phyloP scores from a whole-genome alignment of 2,888 invertebrate species.

The Chloroclysta siterata region DNA sequence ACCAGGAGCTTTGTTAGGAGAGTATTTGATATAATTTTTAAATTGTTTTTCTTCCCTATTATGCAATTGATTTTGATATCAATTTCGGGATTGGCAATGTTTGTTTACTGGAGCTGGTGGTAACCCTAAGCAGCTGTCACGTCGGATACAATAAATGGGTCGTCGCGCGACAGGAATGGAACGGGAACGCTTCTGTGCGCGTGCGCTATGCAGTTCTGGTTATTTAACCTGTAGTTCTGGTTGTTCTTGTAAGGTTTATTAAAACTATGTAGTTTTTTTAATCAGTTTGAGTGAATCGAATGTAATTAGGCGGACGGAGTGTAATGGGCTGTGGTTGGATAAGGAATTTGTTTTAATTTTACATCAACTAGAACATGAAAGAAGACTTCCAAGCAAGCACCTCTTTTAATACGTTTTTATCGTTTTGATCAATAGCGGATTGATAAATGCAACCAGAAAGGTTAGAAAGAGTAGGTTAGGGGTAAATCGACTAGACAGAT shows the following conservation, averaged over 20 bases:
- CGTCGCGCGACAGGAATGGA: constrained; percentile 61
- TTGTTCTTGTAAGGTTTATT: constrained; percentile 22
- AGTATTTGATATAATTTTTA: background rate
- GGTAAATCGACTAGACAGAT: background rate
- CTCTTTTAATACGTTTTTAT: background rate
- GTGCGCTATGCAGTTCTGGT: constrained; percentile 40
- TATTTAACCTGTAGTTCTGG: constrained; percentile 15
- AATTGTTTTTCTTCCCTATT: background rate
- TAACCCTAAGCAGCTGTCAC: constrained; percentile 53
- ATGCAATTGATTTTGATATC: background rate
- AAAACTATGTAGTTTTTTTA: constrained; percentile 24
- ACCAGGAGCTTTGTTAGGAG: background rate
- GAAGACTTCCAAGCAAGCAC: background rate
- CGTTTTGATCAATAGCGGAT: background rate
- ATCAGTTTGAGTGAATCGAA: constrained; percentile 19
- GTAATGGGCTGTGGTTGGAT: constrained; percentile 18
- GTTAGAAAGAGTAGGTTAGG: too few species aligned
- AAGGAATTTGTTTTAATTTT: constrained; percentile 7
- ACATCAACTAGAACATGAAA: constrained; percentile 14
- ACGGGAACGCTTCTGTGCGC: constrained; percentile 54
- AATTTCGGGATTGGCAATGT: background rate
- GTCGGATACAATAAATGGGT: constrained; percentile 53
- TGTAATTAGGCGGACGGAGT: constrained; percentile 21
- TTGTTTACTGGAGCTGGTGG: background rate
- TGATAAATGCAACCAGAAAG: too few species aligned